Evolutionary conservation across 2,888 invertebrate genomes (phyloP).

Genomic region (Troglohyphantes excavatus): DNA sequence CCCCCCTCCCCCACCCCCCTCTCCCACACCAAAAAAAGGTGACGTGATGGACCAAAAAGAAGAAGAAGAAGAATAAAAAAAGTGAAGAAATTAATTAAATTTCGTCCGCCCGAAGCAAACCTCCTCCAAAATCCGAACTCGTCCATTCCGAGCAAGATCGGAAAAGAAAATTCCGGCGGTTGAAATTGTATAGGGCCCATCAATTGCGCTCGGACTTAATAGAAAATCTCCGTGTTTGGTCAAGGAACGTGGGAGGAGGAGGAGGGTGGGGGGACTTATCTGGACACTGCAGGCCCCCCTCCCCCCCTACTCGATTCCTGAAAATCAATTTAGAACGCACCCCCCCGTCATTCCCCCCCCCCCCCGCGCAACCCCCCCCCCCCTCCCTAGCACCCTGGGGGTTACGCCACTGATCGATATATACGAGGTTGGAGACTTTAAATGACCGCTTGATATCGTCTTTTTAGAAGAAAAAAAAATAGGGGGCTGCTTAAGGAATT

Average conservation of each 20-base stretch:
- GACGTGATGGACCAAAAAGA: neutral
- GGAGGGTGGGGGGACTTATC: constrained; percentile 60
- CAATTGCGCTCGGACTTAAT: constrained; percentile 75
- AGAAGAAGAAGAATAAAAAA: constrained; percentile 12
- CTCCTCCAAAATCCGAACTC: constrained; percentile 50
- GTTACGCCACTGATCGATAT: constrained; percentile 65
- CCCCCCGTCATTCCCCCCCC: neutral
- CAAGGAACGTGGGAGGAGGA: constrained; percentile 26
- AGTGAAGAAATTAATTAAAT: constrained; percentile 75
- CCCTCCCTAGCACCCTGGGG: too few species aligned
- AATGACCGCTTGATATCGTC: constrained; percentile 75
- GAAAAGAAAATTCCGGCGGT: constrained; percentile 62
- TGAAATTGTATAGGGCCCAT: constrained; percentile 77
- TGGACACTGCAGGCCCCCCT: constrained; percentile 55
- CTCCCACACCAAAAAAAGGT: too few species aligned
- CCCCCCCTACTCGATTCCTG: constrained; percentile 49
- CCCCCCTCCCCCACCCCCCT: too few species aligned
- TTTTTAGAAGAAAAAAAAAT: constrained; percentile 18
- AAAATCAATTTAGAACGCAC: constrained; percentile 74
- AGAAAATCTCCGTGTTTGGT: constrained; percentile 77
- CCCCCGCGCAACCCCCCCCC: too few species aligned
- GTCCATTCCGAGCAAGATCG: constrained; percentile 41
- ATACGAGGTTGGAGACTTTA: constrained; percentile 68
- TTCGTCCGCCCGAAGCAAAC: constrained; percentile 52
- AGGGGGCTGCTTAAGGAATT: constrained; percentile 58